phyloP scores from a whole-genome alignment of 2,113 vertebrate genomes.

The Dicaeum eximium region DNA sequence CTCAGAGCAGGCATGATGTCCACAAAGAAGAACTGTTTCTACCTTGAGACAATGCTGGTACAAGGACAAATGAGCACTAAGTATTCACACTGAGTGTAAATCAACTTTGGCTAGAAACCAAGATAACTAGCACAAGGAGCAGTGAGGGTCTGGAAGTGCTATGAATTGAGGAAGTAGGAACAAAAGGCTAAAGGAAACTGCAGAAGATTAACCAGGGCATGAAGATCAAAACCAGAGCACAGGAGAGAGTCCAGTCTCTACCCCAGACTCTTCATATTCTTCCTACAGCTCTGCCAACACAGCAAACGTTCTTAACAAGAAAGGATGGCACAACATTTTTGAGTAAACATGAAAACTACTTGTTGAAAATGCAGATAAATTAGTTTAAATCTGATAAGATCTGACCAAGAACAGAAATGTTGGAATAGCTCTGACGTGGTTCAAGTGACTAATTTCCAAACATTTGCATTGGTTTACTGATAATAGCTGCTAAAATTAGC shows the following conservation, averaged over 20 bases:
- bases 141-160: not conserved
- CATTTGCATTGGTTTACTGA: not conserved
- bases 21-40: not conserved
- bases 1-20: not conserved
- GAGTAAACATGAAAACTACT: not conserved
- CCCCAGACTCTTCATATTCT: not conserved
- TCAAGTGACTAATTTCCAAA: slow-evolving; percentile 50
- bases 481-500: not conserved
- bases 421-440: not conserved
- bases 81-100: not conserved
- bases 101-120: not conserved
- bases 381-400: not conserved
- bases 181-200: not conserved
- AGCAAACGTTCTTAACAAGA: not conserved
- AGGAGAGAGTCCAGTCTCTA: not conserved
- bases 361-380: not conserved
- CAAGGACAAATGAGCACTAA: not conserved
- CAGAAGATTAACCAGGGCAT: not conserved
- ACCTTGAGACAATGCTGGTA: not conserved
- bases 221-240: not conserved
- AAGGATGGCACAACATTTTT: not conserved
- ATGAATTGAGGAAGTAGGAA: not conserved
- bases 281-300: not conserved
- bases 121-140: not conserved
- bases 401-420: not conserved